Evolutionary conservation across 2,888 invertebrate genomes (phyloP).

Genomic region (Dermolepida albohirtum): DNA sequence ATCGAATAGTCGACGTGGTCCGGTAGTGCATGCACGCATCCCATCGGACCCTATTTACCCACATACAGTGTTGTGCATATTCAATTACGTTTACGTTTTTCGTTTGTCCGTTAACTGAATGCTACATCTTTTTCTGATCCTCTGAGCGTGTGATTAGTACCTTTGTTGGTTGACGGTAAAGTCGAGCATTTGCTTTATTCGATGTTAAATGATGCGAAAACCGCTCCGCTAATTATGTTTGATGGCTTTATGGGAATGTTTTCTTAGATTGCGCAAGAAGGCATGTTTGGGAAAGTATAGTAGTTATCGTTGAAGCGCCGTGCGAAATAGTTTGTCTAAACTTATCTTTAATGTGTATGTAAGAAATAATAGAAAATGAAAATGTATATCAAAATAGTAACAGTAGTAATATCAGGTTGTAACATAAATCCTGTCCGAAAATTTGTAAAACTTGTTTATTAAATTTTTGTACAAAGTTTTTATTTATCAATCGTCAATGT

Average conservation of each 20-base stretch:
- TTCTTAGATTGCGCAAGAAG: constrained; percentile 10
- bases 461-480: too few relatives aligned
- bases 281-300: not conserved
- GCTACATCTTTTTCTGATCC: constrained; percentile 28
- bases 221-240: constrained; percentile 34
- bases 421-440: too few relatives aligned
- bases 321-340: too few relatives aligned
- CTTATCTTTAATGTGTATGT: too few relatives aligned
- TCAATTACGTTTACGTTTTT: constrained; percentile 40
- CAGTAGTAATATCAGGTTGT: too few relatives aligned
- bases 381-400: too few relatives aligned
- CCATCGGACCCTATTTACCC: constrained; percentile 31
- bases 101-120: constrained; percentile 20
- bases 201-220: constrained; percentile 38
- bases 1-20: too few relatives aligned
- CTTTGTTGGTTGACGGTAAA: constrained; percentile 32
- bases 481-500: too few relatives aligned
- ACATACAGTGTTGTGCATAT: constrained; percentile 27
- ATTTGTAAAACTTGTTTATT: too few relatives aligned
- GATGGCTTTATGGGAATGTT: constrained; percentile 30
- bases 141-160: constrained; percentile 33
- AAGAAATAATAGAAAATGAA: too few relatives aligned
- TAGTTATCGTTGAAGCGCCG: too few relatives aligned
- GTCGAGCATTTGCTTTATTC: constrained; percentile 39
- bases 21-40: constrained; percentile 1